Evolutionary conservation across 2,888 invertebrate species (phyloP), one percentile per base, ranked within the genome.

Genomic region (Apamea sordens): DNA sequence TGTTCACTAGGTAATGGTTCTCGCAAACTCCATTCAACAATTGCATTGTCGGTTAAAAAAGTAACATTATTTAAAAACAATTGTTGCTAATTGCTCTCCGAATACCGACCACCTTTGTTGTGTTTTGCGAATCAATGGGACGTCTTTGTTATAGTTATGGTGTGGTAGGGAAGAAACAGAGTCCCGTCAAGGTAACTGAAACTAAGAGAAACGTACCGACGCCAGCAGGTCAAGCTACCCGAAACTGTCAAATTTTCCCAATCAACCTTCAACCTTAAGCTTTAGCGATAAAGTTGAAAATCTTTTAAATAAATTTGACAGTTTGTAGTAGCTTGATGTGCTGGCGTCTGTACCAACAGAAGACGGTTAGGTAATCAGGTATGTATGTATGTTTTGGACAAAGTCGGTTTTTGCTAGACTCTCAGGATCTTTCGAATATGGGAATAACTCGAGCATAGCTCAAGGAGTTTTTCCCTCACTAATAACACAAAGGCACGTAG

Each of bases 61-160:
- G 41, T 21, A 32, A 77, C 47, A 44, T 50, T 70, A 21, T 47
- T 83, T 41, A 41, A 50, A 77, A 77, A 59, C 59, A 21, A 79
- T 83, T 77, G 78, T 79, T 80, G 44, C 47, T 71, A 67, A 80
- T 86, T 78, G 32, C n/a, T 73, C 76, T 69, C 63, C 6, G 44
- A 71, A 73, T 59, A 67, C 50, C 36, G 36, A 36, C 28, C 47
- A 65, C 59, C 41, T 50, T 75, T 75, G 70, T 64, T 15, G 32
- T 61, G 10, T 72, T 68, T 61, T 50, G 44, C 50, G 18, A 76
- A 70, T 70, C 7, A 65, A 21, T 61, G 28, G 32, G 8, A 1
- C 1, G 2, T 63, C 61, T 65, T 64, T 72, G 24, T 67, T 63
- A 13, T 10, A 4, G 3, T 0, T 44, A 5, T 50, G 32, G 4